Evolutionary conservation across 2,888 invertebrate species (phyloP).

Genomic region (Dicranocentrus wangi): DNA sequence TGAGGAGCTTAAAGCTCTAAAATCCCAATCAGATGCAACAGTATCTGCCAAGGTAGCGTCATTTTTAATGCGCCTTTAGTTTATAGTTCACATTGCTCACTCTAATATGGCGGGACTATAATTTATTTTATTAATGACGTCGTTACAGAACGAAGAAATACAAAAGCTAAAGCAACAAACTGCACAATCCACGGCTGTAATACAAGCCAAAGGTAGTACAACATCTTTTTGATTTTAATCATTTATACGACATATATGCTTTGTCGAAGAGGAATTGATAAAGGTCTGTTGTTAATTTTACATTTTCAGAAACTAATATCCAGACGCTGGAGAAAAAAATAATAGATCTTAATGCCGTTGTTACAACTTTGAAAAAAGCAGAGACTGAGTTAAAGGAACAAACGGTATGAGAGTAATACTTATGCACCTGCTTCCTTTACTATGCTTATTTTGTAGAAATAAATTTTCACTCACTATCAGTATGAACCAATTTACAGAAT

Average conservation of each 20-base stretch:
- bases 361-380: not conserved
- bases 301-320: not conserved
- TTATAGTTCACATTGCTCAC: not conserved
- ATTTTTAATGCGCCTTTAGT: conserved; percentile 26
- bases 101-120: too few species aligned
- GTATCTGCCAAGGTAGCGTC: conserved; percentile 37
- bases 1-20: conserved; percentile 55
- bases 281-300: too few species aligned
- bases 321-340: conserved; percentile 1
- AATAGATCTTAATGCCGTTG: conserved; percentile 5
- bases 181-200: not conserved
- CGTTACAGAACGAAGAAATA: conserved; percentile 59
- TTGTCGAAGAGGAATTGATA: too few species aligned
- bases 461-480: too few species aligned
- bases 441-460: too few species aligned
- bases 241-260: too few species aligned
- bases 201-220: conserved; percentile 17
- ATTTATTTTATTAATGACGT: too few species aligned
- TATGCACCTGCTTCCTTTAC: too few species aligned
- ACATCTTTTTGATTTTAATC: not conserved
- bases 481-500: too few species aligned
- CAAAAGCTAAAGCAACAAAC: conserved; percentile 41
- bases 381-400: conserved; percentile 14
- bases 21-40: conserved; percentile 39
- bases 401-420: conserved; percentile 4